phyloP scores from a whole-genome alignment of 2,888 invertebrate species.

The Adela reaumurella region DNA sequence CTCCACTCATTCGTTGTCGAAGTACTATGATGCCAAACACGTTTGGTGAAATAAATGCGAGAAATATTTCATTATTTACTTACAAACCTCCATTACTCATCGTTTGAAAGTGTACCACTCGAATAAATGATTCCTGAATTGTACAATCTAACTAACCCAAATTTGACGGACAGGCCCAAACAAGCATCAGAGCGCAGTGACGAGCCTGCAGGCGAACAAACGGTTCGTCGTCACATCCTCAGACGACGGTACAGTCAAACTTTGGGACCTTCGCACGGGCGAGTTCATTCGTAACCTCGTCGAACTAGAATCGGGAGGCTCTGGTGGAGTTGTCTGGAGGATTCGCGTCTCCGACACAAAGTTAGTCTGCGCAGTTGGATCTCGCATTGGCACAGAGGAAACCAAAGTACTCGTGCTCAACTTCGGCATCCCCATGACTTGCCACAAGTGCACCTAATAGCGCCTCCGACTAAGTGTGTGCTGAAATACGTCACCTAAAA shows the following conservation, averaged over 20 bases:
- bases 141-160: too few species aligned
- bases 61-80: too few species aligned
- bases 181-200: constrained; percentile 98
- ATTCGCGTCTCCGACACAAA: constrained; percentile 93
- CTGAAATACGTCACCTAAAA: too few species aligned
- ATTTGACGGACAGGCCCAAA: constrained; percentile 81
- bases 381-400: constrained; percentile 97
- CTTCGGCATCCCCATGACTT: constrained; percentile 83
- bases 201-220: constrained; percentile 95
- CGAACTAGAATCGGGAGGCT: constrained; percentile 88
- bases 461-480: too few species aligned
- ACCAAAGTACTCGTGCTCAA: constrained; percentile 96
- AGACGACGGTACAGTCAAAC: constrained; percentile 98
- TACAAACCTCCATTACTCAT: too few species aligned
- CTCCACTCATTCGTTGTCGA: too few species aligned
- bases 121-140: too few species aligned
- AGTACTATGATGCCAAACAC: too few species aligned
- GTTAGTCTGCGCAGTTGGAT: constrained; percentile 97
- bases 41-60: too few species aligned
- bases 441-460: constrained; percentile 45
- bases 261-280: constrained; percentile 97
- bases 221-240: constrained; percentile 98
- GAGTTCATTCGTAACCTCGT: constrained; percentile 96
- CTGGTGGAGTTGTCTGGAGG: constrained; percentile 98
- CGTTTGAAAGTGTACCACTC: too few species aligned